A percentile compares a stretch with the other conserved stretches of the same genome.
phyloP scores from a whole-genome alignment of 2,113 vertebrate genomes.

The Petrocephalus microphthalmus region DNA sequence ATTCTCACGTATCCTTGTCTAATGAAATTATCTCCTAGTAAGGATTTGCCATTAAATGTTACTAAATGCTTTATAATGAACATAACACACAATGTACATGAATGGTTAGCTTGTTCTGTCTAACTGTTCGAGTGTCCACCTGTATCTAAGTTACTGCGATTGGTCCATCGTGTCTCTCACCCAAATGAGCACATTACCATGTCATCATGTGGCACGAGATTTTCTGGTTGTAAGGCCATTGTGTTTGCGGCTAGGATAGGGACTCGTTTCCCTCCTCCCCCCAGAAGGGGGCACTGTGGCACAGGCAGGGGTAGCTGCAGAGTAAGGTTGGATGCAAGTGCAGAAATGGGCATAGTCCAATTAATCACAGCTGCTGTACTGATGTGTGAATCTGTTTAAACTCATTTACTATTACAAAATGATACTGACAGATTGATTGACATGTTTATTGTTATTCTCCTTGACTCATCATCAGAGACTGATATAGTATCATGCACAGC shows the following conservation, averaged over 20 bases:
- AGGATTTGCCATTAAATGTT: neutral
- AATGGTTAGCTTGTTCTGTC: neutral
- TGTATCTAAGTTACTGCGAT: neutral
- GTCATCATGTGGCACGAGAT: neutral
- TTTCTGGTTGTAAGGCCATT: neutral
- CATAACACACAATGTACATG: neutral
- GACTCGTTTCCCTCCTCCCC: neutral
- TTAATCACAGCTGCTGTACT: neutral
- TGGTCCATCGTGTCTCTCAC: neutral
- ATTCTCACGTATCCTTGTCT: neutral
- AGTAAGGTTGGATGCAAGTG: neutral
- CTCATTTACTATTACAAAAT: neutral
- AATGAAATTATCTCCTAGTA: neutral
- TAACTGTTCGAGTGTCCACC: neutral
- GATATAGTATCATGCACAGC: neutral
- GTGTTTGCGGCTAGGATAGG: neutral
- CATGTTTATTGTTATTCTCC: neutral
- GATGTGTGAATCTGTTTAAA: neutral
- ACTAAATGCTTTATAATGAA: neutral
- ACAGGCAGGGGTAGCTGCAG: neutral
- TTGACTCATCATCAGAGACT: neutral
- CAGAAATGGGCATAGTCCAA: neutral
- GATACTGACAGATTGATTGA: neutral
- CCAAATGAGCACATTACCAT: neutral
- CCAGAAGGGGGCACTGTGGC: slow-evolving; percentile 9